Evolutionary conservation across 2,113 vertebrate species (phyloP), one percentile per base, ranked within the genome.

Genomic region (Poeciliopsis occidentalis): DNA sequence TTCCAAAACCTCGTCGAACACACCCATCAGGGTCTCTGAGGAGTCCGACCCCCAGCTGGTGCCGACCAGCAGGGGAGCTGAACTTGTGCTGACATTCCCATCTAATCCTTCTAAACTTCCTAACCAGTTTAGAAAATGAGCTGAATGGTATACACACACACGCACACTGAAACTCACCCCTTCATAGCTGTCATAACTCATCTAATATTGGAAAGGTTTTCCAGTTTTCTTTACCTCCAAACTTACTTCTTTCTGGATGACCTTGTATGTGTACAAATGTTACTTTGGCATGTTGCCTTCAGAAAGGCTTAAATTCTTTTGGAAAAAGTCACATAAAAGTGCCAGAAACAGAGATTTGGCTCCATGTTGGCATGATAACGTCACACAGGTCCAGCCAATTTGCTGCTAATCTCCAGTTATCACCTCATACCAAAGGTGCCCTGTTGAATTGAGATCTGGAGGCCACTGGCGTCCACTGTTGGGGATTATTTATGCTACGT

Each of bases 31-130:
- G 74, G 81, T 88, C 93, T 94, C 94, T 87, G 84, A 88, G 89
- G 75, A 94, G 93, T 93, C 92, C 83, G 94, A 90, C 88, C 91
- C 91, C 90, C 92, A 86, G 91, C 90, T 90, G 94, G 93, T 88
- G 87, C 88, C 5, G 22, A 83, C 83, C 83, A 91, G 92, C 92
- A 89, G 91, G 90, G 88, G 91, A 64, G 87, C 85, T 92, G 87
- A 82, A 89, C 87, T 85, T 79, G 75, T 61, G 78, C 75, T 92
- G 87, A 85, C 84, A 84, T 81, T 90, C 81, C 84, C 90, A 85
- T 87, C 86, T 81, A 83, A 67, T 74, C 66, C 37, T 72, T 84
- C 73, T 86, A 82, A 86, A 67, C 34, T 34, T 78, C 81, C 67
- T 79, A 80, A 67, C 78, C 79, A 75, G 69, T 61, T 76, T 67